Conservation (phyloP, 2,888 invertebrate genomes). For the Strigamia maritima region DNA sequence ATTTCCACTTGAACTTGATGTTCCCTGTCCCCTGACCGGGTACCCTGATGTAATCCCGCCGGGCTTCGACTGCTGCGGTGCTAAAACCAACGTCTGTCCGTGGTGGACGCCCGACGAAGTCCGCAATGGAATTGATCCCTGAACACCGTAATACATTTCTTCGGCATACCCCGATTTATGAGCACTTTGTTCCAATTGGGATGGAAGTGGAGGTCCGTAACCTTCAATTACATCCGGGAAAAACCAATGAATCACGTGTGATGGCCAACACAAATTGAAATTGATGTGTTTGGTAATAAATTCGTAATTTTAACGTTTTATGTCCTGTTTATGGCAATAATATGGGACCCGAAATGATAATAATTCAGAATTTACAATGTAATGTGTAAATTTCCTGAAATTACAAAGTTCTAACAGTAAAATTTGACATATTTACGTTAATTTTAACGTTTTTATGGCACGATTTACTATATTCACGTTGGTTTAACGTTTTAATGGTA, state of each 20-base stretch:
- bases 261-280: neutral
- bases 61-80: slow-evolving; percentile 8
- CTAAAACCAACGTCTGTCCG: neutral
- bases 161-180: slow-evolving; percentile 44
- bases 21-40: slow-evolving; percentile 18
- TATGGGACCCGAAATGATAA: too few species aligned
- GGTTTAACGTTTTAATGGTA: too few species aligned
- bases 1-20: neutral
- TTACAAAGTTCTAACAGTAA: too few species aligned
- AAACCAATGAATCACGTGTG: neutral
- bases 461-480: too few species aligned
- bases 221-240: slow-evolving; percentile 38
- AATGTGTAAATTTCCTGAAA: too few species aligned
- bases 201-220: slow-evolving; percentile 42
- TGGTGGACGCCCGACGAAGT: neutral
- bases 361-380: too few species aligned
- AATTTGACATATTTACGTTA: too few species aligned
- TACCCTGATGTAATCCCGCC: slow-evolving; percentile 36
- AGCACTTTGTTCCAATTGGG: slow-evolving; percentile 45
- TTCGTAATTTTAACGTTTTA: too few species aligned
- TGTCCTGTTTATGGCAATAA: too few species aligned
- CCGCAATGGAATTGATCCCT: neutral
- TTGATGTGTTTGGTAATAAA: too few species aligned
- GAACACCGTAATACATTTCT: slow-evolving; percentile 44
- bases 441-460: too few species aligned